Percentiles rank a stretch among this genome's conserved stretches.
phyloP scores from a whole-genome alignment of 2,797 vertebrate species.

The Fratercula arctica region DNA sequence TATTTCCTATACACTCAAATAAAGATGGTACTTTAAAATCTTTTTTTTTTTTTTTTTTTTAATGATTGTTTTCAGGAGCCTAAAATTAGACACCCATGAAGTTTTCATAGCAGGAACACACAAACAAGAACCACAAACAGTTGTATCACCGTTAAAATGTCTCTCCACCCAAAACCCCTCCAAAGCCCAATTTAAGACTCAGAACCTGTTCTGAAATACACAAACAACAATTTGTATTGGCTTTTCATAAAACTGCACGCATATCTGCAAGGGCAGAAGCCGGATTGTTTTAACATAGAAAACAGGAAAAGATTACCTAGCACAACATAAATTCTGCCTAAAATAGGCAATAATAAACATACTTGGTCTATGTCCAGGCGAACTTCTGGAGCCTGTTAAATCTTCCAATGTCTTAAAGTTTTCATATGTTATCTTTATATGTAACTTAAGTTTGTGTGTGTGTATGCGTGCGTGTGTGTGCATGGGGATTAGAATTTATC shows the following conservation, averaged over 20 bases:
- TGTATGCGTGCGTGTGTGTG: fast-evolving
- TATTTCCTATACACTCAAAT: slow-evolving; percentile 42
- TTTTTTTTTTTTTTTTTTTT: not conserved
- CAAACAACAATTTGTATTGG: not conserved
- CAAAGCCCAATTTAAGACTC: not conserved
- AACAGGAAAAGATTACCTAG: not conserved
- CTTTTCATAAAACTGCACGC: not conserved
- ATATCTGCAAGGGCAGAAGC: not conserved
- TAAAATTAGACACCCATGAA: not conserved
- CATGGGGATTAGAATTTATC: not conserved
- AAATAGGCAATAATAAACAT: not conserved
- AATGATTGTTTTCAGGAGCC: not conserved
- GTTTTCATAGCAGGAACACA: not conserved
- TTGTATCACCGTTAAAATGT: not conserved
- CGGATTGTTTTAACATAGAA: not conserved
- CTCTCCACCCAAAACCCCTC: fast-evolving
- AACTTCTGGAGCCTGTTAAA: not conserved
- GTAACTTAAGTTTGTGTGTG: fast-evolving
- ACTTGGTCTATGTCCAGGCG: not conserved
- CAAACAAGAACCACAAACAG: not conserved
- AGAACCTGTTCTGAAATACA: not conserved
- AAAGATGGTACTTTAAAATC: not conserved
- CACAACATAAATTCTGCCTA: not conserved
- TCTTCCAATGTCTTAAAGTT: not conserved
- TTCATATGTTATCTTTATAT: not conserved